phyloP scores from a whole-genome alignment of 2,888 invertebrate genomes.

The Rotaria magnacalcarata region DNA sequence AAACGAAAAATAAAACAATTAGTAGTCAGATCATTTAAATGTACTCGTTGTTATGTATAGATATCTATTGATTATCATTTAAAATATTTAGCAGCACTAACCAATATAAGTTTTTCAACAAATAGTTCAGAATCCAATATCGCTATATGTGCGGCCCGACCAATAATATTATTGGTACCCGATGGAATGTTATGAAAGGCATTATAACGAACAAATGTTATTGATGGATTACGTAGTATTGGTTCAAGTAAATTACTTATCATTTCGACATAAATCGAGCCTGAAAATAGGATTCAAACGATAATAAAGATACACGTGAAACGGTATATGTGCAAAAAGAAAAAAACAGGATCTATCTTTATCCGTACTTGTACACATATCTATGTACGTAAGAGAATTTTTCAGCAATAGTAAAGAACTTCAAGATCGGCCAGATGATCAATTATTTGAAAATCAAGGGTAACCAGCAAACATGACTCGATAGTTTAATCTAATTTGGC shows the following conservation, averaged over 20 bases:
- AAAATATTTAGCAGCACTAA: conserved; percentile 65
- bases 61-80: background rate
- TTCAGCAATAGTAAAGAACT: too few species aligned
- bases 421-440: too few species aligned
- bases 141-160: conserved; percentile 92
- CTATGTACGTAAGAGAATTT: too few species aligned
- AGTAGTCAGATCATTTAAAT: too few species aligned
- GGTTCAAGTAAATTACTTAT: conserved; percentile 88
- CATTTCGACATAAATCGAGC: conserved; percentile 70
- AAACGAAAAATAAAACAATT: background rate
- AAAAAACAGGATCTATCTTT: background rate
- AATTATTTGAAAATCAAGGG: background rate
- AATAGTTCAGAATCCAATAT: conserved; percentile 94
- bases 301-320: background rate
- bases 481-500: too few species aligned
- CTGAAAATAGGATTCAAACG: background rate
- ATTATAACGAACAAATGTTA: conserved; percentile 80
- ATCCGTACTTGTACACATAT: too few species aligned
- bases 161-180: conserved; percentile 81
- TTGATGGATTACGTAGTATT: conserved; percentile 69
- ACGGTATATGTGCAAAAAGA: background rate
- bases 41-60: too few species aligned
- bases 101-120: conserved; percentile 91
- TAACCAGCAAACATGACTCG: too few species aligned
- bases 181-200: conserved; percentile 87